Percentiles rank a stretch among this genome's conserved stretches.
Evolutionary conservation across 2,888 invertebrate species (phyloP).

Genomic region (Zele albiditarsus): DNA sequence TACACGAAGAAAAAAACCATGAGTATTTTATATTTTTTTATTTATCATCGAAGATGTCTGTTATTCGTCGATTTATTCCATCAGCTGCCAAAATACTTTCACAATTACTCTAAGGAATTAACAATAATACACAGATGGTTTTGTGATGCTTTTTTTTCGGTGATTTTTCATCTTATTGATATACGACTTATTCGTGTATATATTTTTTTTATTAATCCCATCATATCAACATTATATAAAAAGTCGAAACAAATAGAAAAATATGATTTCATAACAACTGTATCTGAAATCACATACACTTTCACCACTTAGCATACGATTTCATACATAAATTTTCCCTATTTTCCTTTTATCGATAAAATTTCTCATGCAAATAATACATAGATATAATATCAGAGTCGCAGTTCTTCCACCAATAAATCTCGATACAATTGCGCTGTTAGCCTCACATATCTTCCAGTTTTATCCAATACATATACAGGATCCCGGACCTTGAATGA

Average conservation of each 20-base stretch:
- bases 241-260: neutral
- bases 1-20: too few relatives aligned
- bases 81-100: neutral
- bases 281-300: neutral
- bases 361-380: slow-evolving; percentile 8
- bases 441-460: slow-evolving; percentile 77
- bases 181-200: neutral
- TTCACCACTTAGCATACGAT: neutral
- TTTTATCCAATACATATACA: slow-evolving; percentile 80
- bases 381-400: slow-evolving; percentile 50
- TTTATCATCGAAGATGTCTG: neutral
- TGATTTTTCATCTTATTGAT: neutral
- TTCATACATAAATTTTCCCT: neutral
- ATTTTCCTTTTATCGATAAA: neutral
- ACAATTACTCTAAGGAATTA: neutral
- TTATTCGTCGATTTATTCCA: neutral
- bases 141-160: neutral
- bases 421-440: slow-evolving; percentile 78
- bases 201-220: neutral
- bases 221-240: neutral
- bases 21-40: too few relatives aligned
- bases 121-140: neutral
- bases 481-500: slow-evolving; percentile 77
- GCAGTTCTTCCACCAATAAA: slow-evolving; percentile 70
- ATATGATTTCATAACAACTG: slow-evolving; percentile 10